Evolutionary conservation across 1,140 invertebrate species (phyloP).

Genomic region (Amyelois transitella): DNA sequence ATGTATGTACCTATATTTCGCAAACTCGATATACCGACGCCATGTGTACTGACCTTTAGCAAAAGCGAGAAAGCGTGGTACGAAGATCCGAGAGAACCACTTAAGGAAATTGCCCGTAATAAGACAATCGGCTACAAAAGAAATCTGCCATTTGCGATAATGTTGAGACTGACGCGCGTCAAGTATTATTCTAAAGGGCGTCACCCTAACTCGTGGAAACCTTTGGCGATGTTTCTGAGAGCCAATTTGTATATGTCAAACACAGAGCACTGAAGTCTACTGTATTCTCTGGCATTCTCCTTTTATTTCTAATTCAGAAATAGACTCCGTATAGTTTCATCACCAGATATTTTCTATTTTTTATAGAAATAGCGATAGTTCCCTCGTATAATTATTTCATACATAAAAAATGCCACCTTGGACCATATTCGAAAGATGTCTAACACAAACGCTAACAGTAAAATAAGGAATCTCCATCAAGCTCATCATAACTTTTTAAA

Average conservation of each 20-base stretch:
- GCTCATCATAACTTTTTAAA: too few species aligned
- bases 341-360: too few species aligned
- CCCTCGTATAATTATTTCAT: too few species aligned
- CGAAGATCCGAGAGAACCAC: slow-evolving; percentile 27
- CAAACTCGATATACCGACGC: background rate
- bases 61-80: slow-evolving; percentile 13
- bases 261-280: background rate
- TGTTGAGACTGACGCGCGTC: slow-evolving; percentile 15
- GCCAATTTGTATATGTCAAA: background rate
- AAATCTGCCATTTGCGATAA: slow-evolving; percentile 20
- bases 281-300: too few species aligned
- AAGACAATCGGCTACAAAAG: slow-evolving; percentile 35
- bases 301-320: too few species aligned
- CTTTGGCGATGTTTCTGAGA: background rate
- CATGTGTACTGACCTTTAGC: background rate
- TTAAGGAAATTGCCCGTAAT: slow-evolving; percentile 43
- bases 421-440: too few species aligned
- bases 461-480: too few species aligned
- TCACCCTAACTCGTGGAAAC: background rate
- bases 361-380: too few species aligned
- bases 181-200: background rate
- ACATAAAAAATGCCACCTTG: too few species aligned
- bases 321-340: too few species aligned
- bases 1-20: too few species aligned
- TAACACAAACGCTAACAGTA: too few species aligned